Base-by-base conservation (phyloP, 2,888 invertebrate species). In the Nemoura dubitans region DNA sequence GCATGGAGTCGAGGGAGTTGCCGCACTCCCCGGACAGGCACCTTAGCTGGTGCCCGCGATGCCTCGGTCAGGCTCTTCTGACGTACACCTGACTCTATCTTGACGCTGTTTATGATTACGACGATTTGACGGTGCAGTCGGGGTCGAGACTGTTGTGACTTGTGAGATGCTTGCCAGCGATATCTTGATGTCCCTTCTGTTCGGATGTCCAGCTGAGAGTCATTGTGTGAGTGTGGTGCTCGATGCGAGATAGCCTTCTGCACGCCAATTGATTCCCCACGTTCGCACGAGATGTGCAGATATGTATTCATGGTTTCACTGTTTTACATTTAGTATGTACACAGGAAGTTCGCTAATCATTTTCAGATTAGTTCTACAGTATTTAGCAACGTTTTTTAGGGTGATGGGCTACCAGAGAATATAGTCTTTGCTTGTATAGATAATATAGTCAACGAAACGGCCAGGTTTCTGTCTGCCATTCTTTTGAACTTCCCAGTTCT, bases 101-200 rank as follows among this genome's bases (percentile, higher is more conserved):
- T 78, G 27, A 25, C 78, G 78, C 21, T 78, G 25, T 78, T 78
- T 78, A 78, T 26, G 78, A 78, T 76, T 76, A 76, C 25, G 5
- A 76, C 25, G 76, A 76, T 28, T 78, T 78, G 59, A 59, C 59
- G 21, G 59, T 2, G 59, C 36, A n/a, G n/a, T n/a, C n/a, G n/a
- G n/a, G 36, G 36, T 10, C 10, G 59, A 59, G 59, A 21, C 21
- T 59, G 14, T 21, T 59, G 21, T 59, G 59, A 7, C 16, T 16
- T 59, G 59, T 21, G 3, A 21, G 59, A 10, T 59, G 10, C 21
- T 36, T 36, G 36, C 36, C 36, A 1, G 21, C 59, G 59, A 59
- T 59, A 59, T 59, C 59, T 59, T 59, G 59, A 59, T 59, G 59
- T 59, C 59, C 59, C 59, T 59, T 59, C 59, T 59, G 59, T 59